A percentile compares a stretch with the other conserved stretches of the same genome.
These are phyloP conservation scores for Aspidiotus destructor DNA, from an alignment of 2,888 invertebrate genomes.

Conservation along the genomic window DNA sequence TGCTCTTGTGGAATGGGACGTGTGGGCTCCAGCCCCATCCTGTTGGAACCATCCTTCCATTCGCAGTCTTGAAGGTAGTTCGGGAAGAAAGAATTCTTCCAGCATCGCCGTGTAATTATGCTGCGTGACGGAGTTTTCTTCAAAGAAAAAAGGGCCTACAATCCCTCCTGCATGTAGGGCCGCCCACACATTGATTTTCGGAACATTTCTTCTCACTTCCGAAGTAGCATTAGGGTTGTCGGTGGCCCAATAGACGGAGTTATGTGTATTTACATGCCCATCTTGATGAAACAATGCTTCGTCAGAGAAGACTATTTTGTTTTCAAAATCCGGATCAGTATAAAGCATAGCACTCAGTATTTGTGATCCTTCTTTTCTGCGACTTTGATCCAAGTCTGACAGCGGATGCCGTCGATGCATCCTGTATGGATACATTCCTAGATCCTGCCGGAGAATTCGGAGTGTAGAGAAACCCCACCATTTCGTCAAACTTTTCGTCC, in stretches of 20 bases:
- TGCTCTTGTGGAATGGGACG: neutral
- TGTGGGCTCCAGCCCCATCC: conserved; percentile 1
- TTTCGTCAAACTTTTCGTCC: no score
- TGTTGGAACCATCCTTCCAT: neutral
- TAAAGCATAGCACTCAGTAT: neutral
- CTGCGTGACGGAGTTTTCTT: neutral
- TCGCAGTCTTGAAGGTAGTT: neutral
- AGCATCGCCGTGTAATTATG: neutral
- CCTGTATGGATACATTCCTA: no score
- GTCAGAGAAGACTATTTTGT: conserved; percentile 5
- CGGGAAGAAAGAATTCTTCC: neutral
- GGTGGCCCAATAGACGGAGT: neutral
- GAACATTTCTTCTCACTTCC: neutral
- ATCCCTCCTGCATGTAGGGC: neutral
- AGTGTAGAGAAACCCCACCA: no score
- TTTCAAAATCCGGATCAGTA: neutral
- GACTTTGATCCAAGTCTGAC: no score
- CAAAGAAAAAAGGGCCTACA: conserved; percentile 3
- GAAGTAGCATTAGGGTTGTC: neutral
- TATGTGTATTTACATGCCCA: conserved; percentile 3
- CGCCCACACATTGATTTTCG: neutral
- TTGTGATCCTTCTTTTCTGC: neutral
- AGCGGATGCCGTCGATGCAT: no score
- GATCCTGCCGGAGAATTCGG: no score
- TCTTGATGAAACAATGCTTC: conserved; percentile 1